Evolutionary conservation across 2,113 vertebrate genomes (phyloP).

Genomic region (Osmerus eperlanus): DNA sequence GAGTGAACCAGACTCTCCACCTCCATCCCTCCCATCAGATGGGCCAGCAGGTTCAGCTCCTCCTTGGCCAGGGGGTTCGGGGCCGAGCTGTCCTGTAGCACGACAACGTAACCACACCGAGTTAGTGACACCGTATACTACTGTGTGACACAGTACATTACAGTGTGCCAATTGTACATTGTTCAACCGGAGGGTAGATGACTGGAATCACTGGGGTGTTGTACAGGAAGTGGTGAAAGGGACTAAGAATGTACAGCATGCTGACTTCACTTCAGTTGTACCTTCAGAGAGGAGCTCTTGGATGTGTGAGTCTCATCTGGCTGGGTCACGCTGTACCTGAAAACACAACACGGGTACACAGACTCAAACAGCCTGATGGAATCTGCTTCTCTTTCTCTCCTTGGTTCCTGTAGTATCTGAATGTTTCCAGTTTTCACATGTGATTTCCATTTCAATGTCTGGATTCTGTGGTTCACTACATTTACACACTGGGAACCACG

Average conservation of each 20-base stretch:
- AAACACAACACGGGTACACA: background rate
- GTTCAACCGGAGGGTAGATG: background rate
- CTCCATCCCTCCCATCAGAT: conserved; percentile 85
- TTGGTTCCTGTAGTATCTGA: too few species aligned
- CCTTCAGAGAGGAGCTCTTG: conserved; percentile 73
- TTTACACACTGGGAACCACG: too few species aligned
- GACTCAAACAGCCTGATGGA: too few species aligned
- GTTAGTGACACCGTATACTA: background rate
- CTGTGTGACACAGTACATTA: background rate
- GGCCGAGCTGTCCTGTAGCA: conserved; percentile 65
- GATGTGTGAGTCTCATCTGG: conserved; percentile 77
- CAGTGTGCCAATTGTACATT: background rate
- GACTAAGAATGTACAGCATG: too few species aligned
- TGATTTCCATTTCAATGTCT: too few species aligned
- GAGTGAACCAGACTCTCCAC: conserved; percentile 55
- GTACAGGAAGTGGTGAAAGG: too few species aligned
- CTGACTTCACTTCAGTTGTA: conserved; percentile 41
- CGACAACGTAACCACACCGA: background rate
- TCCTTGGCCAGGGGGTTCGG: conserved; percentile 89
- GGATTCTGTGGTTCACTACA: too few species aligned
- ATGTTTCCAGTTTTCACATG: too few species aligned
- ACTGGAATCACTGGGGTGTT: too few species aligned
- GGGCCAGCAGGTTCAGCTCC: conserved; percentile 89
- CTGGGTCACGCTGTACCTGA: conserved; percentile 79
- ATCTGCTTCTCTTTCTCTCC: too few species aligned